Conservation (phyloP, 2,113 vertebrate species). For the Barbus barbus region DNA sequence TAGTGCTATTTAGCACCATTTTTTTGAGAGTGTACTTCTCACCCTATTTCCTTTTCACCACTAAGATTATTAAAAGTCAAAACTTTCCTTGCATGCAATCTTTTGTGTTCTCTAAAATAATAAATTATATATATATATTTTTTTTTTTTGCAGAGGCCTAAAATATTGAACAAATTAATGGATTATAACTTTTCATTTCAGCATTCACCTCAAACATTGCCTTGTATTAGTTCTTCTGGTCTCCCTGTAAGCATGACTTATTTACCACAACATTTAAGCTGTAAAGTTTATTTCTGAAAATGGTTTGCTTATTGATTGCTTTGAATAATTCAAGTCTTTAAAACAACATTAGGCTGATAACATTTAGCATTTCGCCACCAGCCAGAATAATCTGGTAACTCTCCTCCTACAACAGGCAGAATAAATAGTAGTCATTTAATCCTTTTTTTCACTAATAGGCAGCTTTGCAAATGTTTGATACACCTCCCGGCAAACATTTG, state of each 20-base stretch:
- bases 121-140: background rate
- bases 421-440: slow-evolving; percentile 34
- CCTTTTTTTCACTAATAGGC: slow-evolving; percentile 25
- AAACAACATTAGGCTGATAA: slow-evolving; percentile 41
- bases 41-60: background rate
- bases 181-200: background rate
- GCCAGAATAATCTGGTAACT: slow-evolving; percentile 41
- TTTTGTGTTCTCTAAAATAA: background rate
- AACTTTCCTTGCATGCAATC: background rate
- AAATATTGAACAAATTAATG: background rate
- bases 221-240: background rate
- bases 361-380: slow-evolving; percentile 15
- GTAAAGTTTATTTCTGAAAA: slow-evolving; percentile 34
- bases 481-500: slow-evolving; percentile 9
- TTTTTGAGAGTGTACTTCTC: no score
- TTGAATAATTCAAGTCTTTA: slow-evolving; percentile 50
- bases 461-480: slow-evolving; percentile 27
- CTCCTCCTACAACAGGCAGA: slow-evolving; percentile 11
- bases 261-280: background rate
- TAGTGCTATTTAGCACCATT: no score
- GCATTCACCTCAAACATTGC: background rate
- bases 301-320: slow-evolving; percentile 50
- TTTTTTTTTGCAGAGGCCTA: background rate
- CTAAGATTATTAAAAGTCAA: background rate
- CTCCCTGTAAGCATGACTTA: background rate